Evolutionary conservation across 2,797 vertebrate genomes (phyloP), one percentile per base, ranked within the genome.

Genomic region (Myotis pilosus): DNA sequence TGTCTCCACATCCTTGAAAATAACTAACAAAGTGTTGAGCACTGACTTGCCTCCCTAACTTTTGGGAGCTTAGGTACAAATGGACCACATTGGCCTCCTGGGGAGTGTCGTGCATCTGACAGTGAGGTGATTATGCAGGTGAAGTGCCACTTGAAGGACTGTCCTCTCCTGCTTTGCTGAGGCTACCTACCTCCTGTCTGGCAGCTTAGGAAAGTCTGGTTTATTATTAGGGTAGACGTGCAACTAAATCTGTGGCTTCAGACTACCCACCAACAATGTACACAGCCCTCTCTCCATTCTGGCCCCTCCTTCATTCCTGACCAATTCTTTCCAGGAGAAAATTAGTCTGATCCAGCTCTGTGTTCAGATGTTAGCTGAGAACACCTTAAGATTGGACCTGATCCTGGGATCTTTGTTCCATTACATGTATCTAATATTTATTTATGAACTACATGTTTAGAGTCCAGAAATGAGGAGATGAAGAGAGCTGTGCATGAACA

Each of bases 261-360:
- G 23, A 17, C 15, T 12, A 9, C 7, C 38, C 36, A 4, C 3
- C 17, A 5, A 2, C 5, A 19, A 19, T 20, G 16, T 13, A 16
- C 5, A 8, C 0, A 41, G 0, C 5, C 9, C 16, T 64, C 15
- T 89, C 9, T 78, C n/a, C 8, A 1, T 22, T 41, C 30, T n/a
- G 36, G 38, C 41, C 4, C 20, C 15, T 16, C 36, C 51, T 64
- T 60, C 8, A 38, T 19, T 13, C 33, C 49, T 53, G 19, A 13
- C 6, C 51, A 30, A 12, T 4, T 30, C 9, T 90, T 81, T 19
- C 0, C 3, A 5, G 20, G 9, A 36, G 51, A 30, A 53, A 57
- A 89, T 19, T 6, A 60, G 36, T n/a, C 33, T 20, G 41, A 49
- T 71, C 44, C 15, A 55, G 25, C 30, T 62, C 64, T 51, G 1